Evolutionary conservation across 2,113 vertebrate species (phyloP).

Genomic region (Syrrhaptes paradoxus): DNA sequence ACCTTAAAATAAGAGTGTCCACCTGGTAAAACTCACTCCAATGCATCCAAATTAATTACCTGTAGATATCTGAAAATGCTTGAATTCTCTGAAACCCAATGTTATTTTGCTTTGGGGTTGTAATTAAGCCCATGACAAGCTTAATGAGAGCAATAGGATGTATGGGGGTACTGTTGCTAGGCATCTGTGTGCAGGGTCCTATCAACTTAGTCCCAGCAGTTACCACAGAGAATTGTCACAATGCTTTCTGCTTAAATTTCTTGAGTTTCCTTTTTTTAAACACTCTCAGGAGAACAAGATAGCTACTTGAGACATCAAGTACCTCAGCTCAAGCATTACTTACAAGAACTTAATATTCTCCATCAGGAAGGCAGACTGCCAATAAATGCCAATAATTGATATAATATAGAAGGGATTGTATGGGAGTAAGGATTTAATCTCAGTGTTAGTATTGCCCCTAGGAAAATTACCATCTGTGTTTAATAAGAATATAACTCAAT

Average conservation of each 20-base stretch:
- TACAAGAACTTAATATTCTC: not conserved
- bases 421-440: not conserved
- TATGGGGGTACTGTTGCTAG: not conserved
- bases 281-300: not conserved
- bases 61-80: not conserved
- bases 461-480: not conserved
- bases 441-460: not conserved
- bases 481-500: not conserved
- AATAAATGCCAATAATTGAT: not conserved
- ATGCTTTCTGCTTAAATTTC: not conserved
- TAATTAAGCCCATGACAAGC: not conserved
- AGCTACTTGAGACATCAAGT: not conserved
- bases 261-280: conserved; percentile 35
- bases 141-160: not conserved
- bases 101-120: not conserved
- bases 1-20: not conserved
- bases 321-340: not conserved
- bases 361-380: not conserved
- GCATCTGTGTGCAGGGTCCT: not conserved
- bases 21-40: not conserved
- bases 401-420: not conserved
- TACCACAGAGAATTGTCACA: not conserved
- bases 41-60: not conserved
- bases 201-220: not conserved
- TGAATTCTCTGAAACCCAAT: not conserved